Evolutionary conservation across 2,113 vertebrate genomes (phyloP).

Genomic region (Pteropus alecto): DNA sequence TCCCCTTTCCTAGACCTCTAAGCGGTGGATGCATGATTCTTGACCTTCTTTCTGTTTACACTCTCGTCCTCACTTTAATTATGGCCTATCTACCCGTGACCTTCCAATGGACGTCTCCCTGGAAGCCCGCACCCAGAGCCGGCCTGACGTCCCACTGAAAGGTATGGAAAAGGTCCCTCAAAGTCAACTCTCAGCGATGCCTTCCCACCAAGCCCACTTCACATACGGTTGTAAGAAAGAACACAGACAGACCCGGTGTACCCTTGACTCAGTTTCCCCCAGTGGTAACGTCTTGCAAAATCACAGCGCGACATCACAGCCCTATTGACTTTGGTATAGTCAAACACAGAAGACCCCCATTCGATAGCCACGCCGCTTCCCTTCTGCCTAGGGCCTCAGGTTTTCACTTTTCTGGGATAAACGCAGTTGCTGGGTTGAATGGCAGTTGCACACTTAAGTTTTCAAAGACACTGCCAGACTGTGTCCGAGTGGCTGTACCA

Average conservation of each 20-base stretch:
- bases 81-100: not conserved
- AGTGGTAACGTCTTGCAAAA: not conserved
- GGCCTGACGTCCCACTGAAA: not conserved
- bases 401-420: not conserved
- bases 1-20: too few relatives aligned
- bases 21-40: not conserved
- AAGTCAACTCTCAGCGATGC: not conserved
- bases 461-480: not conserved
- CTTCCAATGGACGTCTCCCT: not conserved
- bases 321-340: not conserved
- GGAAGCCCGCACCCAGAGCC: not conserved
- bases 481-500: not conserved
- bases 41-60: not conserved
- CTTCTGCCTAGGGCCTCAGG: accelerated
- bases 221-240: not conserved
- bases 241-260: accelerated
- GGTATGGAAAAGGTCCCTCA: not conserved
- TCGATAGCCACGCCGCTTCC: not conserved
- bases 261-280: not conserved
- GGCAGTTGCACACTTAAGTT: accelerated
- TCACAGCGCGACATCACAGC: not conserved
- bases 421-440: not conserved
- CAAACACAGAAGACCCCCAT: accelerated
- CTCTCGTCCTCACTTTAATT: not conserved
- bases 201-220: not conserved